Conservation (phyloP, 2,113 vertebrate genomes). For the Ploceus nigricollis region DNA sequence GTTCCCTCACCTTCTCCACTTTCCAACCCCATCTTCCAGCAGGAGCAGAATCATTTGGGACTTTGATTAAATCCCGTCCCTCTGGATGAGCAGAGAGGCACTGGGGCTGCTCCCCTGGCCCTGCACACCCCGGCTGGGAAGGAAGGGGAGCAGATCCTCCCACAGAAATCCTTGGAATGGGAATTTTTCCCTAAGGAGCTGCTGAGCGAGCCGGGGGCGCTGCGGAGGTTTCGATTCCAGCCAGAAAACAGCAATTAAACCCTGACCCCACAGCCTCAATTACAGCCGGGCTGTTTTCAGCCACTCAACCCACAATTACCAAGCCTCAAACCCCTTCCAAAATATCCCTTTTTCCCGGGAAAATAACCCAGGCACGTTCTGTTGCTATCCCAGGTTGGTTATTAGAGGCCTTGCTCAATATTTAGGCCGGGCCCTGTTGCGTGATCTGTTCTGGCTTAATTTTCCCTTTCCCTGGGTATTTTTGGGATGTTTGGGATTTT, state of each 20-base stretch:
- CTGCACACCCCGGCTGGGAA: background rate
- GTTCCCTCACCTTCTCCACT: background rate
- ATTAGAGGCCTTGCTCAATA: background rate
- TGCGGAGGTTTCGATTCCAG: constrained; percentile 69
- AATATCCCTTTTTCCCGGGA: constrained; percentile 7
- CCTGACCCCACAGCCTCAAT: constrained; percentile 66
- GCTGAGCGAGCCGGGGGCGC: constrained; percentile 14
- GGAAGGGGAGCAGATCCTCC: background rate
- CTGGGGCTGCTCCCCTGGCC: background rate
- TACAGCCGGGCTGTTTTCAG: constrained; percentile 47
- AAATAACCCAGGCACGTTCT: constrained; percentile 12
- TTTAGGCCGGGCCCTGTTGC: background rate
- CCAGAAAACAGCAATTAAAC: constrained; percentile 68
- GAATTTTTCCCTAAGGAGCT: constrained; percentile 47
- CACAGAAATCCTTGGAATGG: background rate
- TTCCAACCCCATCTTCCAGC: background rate
- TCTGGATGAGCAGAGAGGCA: background rate
- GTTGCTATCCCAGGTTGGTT: constrained; percentile 12
- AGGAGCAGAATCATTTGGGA: background rate
- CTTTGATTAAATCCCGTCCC: background rate
- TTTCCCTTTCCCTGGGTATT: background rate
- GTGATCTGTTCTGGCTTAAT: background rate
- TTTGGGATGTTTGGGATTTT: background rate
- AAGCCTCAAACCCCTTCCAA: constrained; percentile 12
- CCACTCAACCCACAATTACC: constrained; percentile 62